Conservation (phyloP, 2,888 invertebrate genomes). For the Heliconius ismenius region DNA sequence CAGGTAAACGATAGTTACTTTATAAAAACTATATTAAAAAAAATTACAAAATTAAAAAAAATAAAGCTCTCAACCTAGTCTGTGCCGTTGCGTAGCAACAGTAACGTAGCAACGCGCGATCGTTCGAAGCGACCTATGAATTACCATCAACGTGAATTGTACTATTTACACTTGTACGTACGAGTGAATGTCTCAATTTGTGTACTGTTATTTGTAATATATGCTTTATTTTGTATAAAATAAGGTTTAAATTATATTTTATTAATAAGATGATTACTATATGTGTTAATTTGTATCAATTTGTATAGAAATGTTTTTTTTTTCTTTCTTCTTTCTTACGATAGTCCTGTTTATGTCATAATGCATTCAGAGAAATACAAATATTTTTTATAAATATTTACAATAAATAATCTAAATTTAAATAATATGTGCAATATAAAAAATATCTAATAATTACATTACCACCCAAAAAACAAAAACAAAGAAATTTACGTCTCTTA, state of each 20-base stretch:
- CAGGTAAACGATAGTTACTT: too few species aligned
- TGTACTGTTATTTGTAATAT: neutral
- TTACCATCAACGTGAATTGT: constrained; percentile 37
- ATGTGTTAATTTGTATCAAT: too few species aligned
- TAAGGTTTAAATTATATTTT: constrained; percentile 9
- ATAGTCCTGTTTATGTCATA: too few species aligned
- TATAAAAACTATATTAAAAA: too few species aligned
- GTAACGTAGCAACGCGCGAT: constrained; percentile 47
- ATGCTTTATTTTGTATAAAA: neutral
- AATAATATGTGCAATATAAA: neutral
- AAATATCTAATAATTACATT: neutral
- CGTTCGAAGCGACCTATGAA: constrained; percentile 39
- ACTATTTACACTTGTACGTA: constrained; percentile 31
- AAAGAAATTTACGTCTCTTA: constrained; percentile 2
- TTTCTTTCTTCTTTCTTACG: too few species aligned
- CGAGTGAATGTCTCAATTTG: constrained; percentile 21
- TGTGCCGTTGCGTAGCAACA: constrained; percentile 42
- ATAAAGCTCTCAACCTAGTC: constrained; percentile 23
- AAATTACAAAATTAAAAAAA: too few species aligned
- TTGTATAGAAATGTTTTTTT: too few species aligned
- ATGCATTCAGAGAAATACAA: too few species aligned
- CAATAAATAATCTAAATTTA: neutral
- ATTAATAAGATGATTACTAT: too few species aligned
- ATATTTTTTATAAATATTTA: neutral
- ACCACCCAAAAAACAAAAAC: neutral